Evolutionary conservation across 2,888 invertebrate species (phyloP).

Genomic region (Entomobrya multifasciata): DNA sequence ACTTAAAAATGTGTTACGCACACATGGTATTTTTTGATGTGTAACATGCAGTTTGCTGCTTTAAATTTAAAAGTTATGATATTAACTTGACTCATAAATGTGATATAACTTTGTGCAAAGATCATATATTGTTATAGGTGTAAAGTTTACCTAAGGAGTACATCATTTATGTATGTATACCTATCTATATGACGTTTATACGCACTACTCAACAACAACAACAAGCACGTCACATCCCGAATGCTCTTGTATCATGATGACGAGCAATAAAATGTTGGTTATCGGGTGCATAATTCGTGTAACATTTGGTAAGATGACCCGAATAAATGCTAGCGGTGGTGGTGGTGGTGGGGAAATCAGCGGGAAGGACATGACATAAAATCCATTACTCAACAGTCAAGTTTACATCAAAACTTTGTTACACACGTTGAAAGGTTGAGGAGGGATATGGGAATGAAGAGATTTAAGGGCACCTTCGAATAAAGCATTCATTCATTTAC

Average conservation of each 20-base stretch:
- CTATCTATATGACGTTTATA: too few relatives aligned
- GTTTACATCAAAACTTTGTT: background rate
- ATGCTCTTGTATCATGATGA: conserved; percentile 36
- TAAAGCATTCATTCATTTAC: too few relatives aligned
- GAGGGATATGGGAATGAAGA: too few relatives aligned
- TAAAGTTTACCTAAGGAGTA: too few relatives aligned
- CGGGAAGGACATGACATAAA: background rate
- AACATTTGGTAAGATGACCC: conserved; percentile 43
- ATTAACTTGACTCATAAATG: too few relatives aligned
- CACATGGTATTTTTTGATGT: conserved; percentile 32
- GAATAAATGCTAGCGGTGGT: conserved; percentile 15
- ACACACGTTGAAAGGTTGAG: too few relatives aligned
- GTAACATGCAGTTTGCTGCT: conserved; percentile 19
- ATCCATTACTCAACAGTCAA: background rate
- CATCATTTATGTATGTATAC: too few relatives aligned
- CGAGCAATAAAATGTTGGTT: conserved; percentile 44
- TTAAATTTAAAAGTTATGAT: too few relatives aligned
- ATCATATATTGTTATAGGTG: too few relatives aligned
- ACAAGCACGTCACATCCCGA: conserved; percentile 1
- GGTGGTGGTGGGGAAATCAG: background rate
- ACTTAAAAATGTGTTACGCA: conserved; percentile 38
- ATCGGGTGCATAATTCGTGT: conserved; percentile 27
- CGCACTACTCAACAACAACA: background rate
- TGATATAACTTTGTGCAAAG: too few relatives aligned
- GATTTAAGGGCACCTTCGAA: too few relatives aligned